Evolutionary conservation across 2,113 vertebrate species (phyloP), one percentile per base, ranked within the genome.

Genomic region (Glaucomys volans): DNA sequence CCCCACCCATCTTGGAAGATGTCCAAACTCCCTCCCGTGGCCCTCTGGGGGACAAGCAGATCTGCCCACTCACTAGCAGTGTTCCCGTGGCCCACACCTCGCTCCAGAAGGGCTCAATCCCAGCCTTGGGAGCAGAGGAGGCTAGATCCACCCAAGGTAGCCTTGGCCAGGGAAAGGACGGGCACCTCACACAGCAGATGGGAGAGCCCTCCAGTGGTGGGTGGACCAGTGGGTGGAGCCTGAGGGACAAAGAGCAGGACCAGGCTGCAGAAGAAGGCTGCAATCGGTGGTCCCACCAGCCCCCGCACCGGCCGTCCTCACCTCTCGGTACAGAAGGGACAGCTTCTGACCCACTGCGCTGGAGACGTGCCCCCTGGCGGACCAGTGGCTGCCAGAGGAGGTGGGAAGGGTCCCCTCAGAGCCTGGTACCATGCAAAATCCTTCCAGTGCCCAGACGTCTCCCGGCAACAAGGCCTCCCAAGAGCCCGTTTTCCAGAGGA

Each of bases 61-160:
- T 32, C 7, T 0, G 17, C 5, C 57, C 30, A 8, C 54, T 9
- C 2, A 2, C 40, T 64, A 4, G 32, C 64, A 11, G 13, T 24
- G 0, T 20, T 42, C 16, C 22, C 26, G 30, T 4, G 35, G n/a
- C 16, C 59, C 47, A 8, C 0, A 0, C 11, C 37, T 22, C 1
- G 13, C 47, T 64, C 50, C 79, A 12, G 12, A n/a, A 54, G 71
- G 37, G 40, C 76, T 75, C 32, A 62, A 50, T 47, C 44, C 64
- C 30, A 47, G 32, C 50, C 54, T 44, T 12, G 35, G 81, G 64
- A 69, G 26, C 44, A 82, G 44, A 50, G 32, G 52, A 14, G 40
- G 64, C n/a, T 32, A 30, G 7, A 18, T 12, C 32, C 66, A n/a
- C 35, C 54, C 50, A 50, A 87, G 54, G 22, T 9, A 14, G 67